Percentiles rank a stretch among this genome's conserved stretches.
Conservation (phyloP, 2,888 invertebrate species). For the Hemicrepidius hirtus region DNA sequence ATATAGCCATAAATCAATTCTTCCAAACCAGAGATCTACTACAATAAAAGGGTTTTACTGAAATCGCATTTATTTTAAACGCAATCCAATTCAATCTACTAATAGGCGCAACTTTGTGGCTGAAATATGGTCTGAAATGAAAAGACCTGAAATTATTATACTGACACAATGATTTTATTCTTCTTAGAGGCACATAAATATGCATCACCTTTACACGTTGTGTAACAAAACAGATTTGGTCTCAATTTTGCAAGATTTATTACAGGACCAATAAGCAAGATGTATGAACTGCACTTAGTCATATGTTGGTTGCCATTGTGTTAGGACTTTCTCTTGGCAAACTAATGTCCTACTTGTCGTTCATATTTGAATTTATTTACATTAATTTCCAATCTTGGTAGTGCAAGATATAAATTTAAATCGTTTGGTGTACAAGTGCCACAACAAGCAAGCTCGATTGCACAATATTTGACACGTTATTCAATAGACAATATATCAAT, state of each 20-base stretch:
- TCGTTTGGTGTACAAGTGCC: constrained; percentile 23
- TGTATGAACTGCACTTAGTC: constrained; percentile 19
- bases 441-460: constrained; percentile 14
- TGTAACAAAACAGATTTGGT: constrained; percentile 1
- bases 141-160: background rate
- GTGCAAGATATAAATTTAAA: constrained; percentile 28
- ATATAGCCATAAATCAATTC: constrained; percentile 1
- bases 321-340: constrained; percentile 25
- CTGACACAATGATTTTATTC: background rate
- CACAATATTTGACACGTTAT: constrained; percentile 21
- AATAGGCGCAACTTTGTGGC: constrained; percentile 5
- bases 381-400: constrained; percentile 27
- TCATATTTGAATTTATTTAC: constrained; percentile 36
- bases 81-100: constrained; percentile 12
- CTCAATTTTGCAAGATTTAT: constrained; percentile 17
- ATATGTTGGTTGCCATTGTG: constrained; percentile 18
- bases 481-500: constrained; percentile 34
- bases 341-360: constrained; percentile 33
- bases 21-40: background rate
- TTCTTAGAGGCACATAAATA: background rate
- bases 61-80: constrained; percentile 16
- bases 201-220: constrained; percentile 2
- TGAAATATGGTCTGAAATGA: background rate
- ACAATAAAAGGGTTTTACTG: constrained; percentile 2
- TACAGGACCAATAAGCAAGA: constrained; percentile 4